phyloP scores from a whole-genome alignment of 2,888 invertebrate species.

The Rotaria macrura region DNA sequence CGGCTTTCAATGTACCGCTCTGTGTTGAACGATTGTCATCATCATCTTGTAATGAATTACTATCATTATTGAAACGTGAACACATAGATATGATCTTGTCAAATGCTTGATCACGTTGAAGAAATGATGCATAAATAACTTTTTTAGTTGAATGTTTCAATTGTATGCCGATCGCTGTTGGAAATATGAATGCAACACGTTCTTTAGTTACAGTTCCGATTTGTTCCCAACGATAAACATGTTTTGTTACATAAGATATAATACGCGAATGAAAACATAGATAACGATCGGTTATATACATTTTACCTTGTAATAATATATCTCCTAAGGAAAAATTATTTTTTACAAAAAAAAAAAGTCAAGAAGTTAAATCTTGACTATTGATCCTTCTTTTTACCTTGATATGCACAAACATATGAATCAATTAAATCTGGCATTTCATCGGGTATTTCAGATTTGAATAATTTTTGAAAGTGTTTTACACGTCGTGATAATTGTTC shows the following conservation, averaged over 20 bases:
- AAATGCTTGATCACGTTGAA: not conserved
- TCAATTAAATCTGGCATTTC: conserved; percentile 14
- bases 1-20: not conserved
- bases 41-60: not conserved
- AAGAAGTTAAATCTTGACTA: not conserved
- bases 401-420: conserved; percentile 3
- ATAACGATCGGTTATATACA: conserved; percentile 18
- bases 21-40: not conserved
- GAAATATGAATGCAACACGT: conserved; percentile 11
- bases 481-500: not conserved
- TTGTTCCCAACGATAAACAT: conserved; percentile 21
- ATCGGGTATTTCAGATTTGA: not conserved
- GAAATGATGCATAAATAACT: not conserved
- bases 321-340: not conserved
- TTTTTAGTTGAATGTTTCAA: not conserved
- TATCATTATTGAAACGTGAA: not conserved
- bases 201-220: not conserved
- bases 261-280: conserved; percentile 3
- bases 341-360: too few relatives aligned
- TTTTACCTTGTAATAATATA: conserved; percentile 18
- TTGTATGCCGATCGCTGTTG: not conserved
- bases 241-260: conserved; percentile 11
- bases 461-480: conserved; percentile 18
- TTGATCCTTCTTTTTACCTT: not conserved
- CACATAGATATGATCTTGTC: not conserved